These are phyloP conservation scores for Myrmecobius fasciatus DNA, from an alignment of 2,113 vertebrate genomes.

Conservation along the genomic window DNA sequence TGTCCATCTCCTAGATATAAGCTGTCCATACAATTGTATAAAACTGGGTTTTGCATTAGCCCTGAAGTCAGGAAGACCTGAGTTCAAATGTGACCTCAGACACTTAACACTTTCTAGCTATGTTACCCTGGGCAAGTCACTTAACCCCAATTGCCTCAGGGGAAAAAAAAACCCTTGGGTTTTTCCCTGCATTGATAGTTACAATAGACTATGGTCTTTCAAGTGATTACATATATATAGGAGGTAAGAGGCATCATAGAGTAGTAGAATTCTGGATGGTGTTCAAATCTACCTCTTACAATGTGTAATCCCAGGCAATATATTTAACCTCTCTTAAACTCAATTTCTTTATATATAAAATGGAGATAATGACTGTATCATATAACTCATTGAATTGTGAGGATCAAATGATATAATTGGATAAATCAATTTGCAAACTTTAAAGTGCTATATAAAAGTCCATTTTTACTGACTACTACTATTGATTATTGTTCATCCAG, in stretches of 20 bases:
- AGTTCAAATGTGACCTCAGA: too few relatives aligned
- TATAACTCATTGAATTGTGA: background rate
- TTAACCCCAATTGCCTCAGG: too few relatives aligned
- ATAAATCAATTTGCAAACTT: background rate
- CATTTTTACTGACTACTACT: background rate
- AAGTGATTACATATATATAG: background rate
- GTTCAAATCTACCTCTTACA: background rate
- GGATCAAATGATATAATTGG: background rate
- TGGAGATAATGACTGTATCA: background rate
- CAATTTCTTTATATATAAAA: conserved; percentile 37
- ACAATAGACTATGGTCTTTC: background rate
- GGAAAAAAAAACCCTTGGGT: too few relatives aligned
- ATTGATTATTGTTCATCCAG: background rate
- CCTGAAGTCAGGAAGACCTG: too few relatives aligned
- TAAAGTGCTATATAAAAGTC: background rate
- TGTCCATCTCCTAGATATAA: background rate
- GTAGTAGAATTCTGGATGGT: background rate
- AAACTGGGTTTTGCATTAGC: too few relatives aligned
- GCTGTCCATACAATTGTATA: too few relatives aligned
- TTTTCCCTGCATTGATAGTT: background rate
- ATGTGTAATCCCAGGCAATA: background rate
- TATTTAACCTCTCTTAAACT: background rate
- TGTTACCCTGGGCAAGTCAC: too few relatives aligned
- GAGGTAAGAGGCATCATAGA: background rate
- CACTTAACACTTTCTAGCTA: too few relatives aligned